These are phyloP conservation scores for Pandemis cinnamomeana DNA, from an alignment of 2,888 invertebrate genomes.

Conservation along the genomic window DNA sequence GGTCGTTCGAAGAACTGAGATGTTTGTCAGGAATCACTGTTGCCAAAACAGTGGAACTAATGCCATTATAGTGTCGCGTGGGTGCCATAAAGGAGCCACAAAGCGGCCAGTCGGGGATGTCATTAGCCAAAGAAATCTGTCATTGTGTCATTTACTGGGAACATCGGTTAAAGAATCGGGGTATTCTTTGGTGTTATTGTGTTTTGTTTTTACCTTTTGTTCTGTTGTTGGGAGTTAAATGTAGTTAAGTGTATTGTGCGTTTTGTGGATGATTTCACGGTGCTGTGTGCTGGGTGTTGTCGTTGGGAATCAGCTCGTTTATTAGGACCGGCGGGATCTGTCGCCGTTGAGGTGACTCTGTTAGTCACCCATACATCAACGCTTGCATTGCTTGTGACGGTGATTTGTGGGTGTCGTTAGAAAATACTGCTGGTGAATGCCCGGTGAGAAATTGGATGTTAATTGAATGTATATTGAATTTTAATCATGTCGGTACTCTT, in stretches of 20 bases:
- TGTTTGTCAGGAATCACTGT: constrained; percentile 61
- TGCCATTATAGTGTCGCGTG: constrained; percentile 82
- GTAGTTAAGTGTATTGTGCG: constrained; percentile 75
- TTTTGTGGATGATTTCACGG: constrained; percentile 75
- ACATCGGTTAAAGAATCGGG: constrained; percentile 61
- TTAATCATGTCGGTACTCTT: background rate
- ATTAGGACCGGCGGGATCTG: constrained; percentile 76
- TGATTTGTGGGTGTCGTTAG: constrained; percentile 40
- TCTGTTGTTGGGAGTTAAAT: constrained; percentile 80
- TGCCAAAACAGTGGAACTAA: constrained; percentile 83
- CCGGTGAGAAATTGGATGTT: constrained; percentile 30
- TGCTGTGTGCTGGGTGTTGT: constrained; percentile 61
- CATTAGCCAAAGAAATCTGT: constrained; percentile 71
- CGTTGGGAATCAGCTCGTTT: constrained; percentile 77
- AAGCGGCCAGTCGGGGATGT: constrained; percentile 71
- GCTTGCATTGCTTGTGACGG: constrained; percentile 5
- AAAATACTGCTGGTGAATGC: constrained; percentile 33
- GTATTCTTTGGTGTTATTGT: constrained; percentile 59
- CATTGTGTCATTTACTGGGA: constrained; percentile 70
- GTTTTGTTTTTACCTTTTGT: constrained; percentile 75
- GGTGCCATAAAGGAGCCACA: constrained; percentile 80
- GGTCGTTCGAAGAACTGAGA: constrained; percentile 70
- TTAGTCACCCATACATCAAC: constrained; percentile 58
- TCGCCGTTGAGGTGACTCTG: constrained; percentile 70
- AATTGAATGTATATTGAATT: constrained; percentile 11